Evolutionary conservation across 1,140 invertebrate species (phyloP).

Genomic region (Myzus persicae): DNA sequence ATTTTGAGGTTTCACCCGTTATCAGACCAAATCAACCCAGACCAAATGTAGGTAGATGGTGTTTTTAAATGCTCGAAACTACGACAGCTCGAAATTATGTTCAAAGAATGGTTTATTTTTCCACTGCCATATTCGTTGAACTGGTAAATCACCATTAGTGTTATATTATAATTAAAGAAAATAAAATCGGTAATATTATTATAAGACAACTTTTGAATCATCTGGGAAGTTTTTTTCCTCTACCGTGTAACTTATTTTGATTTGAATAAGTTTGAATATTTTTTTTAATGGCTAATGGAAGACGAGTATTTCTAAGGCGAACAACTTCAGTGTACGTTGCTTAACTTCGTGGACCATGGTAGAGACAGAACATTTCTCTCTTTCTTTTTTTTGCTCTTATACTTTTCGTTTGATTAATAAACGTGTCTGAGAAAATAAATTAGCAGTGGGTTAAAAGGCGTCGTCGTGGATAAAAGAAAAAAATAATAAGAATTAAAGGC

Average conservation of each 20-base stretch:
- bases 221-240: not conserved
- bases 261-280: slow-evolving; percentile 16
- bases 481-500: not conserved
- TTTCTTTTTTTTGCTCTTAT: not conserved
- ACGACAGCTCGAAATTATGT: not conserved
- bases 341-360: not conserved
- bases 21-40: not conserved
- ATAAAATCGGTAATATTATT: not conserved
- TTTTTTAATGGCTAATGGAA: not conserved
- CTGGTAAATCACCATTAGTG: not conserved
- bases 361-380: not conserved
- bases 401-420: slow-evolving; percentile 35
- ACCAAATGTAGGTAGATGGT: not conserved
- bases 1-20: not conserved
- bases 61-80: not conserved
- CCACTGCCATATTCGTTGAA: too few species aligned
- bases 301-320: not conserved
- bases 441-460: not conserved
- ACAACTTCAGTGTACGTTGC: not conserved
- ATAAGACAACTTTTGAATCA: not conserved
- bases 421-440: slow-evolving; percentile 20
- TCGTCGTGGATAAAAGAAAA: not conserved
- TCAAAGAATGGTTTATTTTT: not conserved
- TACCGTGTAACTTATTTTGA: not conserved
- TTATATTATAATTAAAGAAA: not conserved